These are phyloP conservation scores for Chionis minor DNA, from an alignment of 2,113 vertebrate species.

Conservation along the genomic window DNA sequence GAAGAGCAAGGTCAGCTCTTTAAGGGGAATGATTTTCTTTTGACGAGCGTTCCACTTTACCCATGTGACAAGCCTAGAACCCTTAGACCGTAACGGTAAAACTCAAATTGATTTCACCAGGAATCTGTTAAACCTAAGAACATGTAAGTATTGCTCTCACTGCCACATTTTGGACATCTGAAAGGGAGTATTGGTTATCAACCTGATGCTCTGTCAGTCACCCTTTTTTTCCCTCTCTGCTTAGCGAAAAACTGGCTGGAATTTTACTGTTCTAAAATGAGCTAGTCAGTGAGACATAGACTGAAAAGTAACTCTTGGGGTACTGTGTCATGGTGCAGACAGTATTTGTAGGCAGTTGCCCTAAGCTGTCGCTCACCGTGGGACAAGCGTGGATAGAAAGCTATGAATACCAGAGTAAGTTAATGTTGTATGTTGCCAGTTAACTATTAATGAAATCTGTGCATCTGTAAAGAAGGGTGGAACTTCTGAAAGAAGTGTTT, in stretches of 20 bases:
- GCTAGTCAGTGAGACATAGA: neutral
- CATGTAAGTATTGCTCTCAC: neutral
- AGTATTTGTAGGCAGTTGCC: neutral
- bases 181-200: neutral
- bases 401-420: slow-evolving; percentile 31
- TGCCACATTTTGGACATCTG: neutral
- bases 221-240: neutral
- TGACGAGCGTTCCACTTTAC: neutral
- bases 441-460: slow-evolving; percentile 62
- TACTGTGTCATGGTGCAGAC: neutral
- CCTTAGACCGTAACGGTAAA: neutral
- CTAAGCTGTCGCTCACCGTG: neutral
- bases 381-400: neutral
- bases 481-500: slow-evolving; percentile 37
- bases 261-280: neutral
- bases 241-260: neutral
- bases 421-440: slow-evolving; percentile 59
- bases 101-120: neutral
- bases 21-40: neutral
- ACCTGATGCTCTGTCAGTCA: neutral
- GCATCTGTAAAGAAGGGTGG: slow-evolving; percentile 63
- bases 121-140: neutral
- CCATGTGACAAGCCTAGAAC: rapidly evolving
- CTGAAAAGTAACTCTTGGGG: neutral
- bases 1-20: neutral